phyloP scores from a whole-genome alignment of 2,797 vertebrate genomes.

The Tangara arthus region DNA sequence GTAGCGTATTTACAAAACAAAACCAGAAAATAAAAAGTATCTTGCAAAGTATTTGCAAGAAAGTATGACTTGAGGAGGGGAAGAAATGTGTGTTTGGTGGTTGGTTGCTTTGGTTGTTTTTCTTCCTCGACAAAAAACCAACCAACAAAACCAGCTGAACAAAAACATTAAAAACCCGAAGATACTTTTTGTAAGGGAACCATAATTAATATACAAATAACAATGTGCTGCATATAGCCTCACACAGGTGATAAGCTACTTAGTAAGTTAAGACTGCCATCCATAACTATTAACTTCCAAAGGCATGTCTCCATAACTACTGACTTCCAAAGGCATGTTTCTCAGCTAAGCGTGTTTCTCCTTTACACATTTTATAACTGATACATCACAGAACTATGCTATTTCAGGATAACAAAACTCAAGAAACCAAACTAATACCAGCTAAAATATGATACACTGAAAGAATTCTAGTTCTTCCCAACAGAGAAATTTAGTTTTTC shows the following conservation, averaged over 20 bases:
- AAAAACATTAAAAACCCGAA: background rate
- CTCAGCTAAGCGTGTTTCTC: background rate
- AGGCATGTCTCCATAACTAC: background rate
- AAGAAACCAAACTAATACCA: conserved; percentile 22
- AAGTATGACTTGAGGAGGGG: background rate
- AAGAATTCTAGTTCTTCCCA: background rate
- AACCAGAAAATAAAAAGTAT: background rate
- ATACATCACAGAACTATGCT: background rate
- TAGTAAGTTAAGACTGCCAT: background rate
- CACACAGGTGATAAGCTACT: rapidly evolving
- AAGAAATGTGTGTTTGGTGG: background rate
- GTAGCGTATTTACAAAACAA: background rate
- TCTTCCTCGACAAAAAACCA: background rate
- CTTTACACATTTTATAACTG: background rate
- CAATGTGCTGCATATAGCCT: background rate
- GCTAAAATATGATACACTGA: background rate
- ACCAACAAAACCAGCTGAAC: background rate
- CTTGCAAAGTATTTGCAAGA: background rate
- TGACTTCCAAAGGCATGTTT: background rate
- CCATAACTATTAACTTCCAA: background rate
- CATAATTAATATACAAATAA: background rate
- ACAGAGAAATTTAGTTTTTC: background rate
- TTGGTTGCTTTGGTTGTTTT: background rate
- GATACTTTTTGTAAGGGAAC: background rate
- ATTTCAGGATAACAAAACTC: background rate